Conservation (phyloP, 1,140 invertebrate species). For the Prorops nasuta region DNA sequence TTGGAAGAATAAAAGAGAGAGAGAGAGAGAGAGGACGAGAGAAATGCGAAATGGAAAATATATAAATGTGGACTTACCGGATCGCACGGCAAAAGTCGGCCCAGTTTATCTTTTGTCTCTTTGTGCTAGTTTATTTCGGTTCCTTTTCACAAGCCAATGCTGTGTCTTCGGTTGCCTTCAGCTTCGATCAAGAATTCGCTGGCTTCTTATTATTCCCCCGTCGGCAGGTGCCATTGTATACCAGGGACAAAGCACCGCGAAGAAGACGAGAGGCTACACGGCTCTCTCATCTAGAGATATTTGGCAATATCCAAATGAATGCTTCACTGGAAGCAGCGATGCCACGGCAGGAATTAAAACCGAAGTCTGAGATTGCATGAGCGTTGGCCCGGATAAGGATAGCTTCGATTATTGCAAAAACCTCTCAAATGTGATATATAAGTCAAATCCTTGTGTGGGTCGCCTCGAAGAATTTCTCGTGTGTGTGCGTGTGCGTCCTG, state of each 20-base stretch:
- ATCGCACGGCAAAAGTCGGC: slow-evolving; percentile 30
- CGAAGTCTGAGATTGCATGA: too few species aligned
- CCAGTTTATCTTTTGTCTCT: slow-evolving; percentile 47
- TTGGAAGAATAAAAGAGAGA: neutral
- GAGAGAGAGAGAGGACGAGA: neutral
- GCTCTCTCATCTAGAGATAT: slow-evolving; percentile 41
- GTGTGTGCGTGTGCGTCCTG: too few species aligned
- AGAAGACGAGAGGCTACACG: too few species aligned
- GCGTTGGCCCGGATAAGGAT: too few species aligned
- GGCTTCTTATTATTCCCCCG: slow-evolving; percentile 45
- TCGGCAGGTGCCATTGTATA: slow-evolving; percentile 38
- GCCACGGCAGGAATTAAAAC: too few species aligned
- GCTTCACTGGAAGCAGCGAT: too few species aligned
- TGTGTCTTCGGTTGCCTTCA: slow-evolving; percentile 7
- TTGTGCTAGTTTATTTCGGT: slow-evolving; percentile 16
- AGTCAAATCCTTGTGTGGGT: too few species aligned
- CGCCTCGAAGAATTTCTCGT: too few species aligned
- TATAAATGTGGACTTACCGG: slow-evolving; percentile 48
- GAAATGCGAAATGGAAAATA: slow-evolving; percentile 30
- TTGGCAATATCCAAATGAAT: slow-evolving; percentile 44
- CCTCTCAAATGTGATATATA: too few species aligned
- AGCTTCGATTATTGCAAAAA: too few species aligned
- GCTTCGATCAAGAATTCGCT: slow-evolving; percentile 41
- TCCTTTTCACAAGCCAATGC: slow-evolving; percentile 6
- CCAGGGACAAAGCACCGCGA: slow-evolving; percentile 40